phyloP scores from a whole-genome alignment of 2,888 invertebrate species.

The Drosophila paramelanica region DNA sequence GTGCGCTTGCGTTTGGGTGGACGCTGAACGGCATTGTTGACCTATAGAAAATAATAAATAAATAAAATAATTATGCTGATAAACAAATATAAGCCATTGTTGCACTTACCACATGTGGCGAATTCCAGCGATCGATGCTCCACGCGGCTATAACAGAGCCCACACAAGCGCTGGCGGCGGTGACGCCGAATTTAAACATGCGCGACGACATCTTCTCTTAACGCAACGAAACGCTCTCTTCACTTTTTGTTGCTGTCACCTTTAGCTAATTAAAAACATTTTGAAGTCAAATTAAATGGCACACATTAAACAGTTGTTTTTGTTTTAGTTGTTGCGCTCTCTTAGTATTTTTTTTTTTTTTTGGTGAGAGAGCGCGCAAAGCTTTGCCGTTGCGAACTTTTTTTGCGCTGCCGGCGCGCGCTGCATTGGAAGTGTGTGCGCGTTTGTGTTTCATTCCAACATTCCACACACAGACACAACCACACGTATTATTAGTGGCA shows the following conservation, averaged over 20 bases:
- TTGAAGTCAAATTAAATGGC: slow-evolving; percentile 13
- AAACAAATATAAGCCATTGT: no score
- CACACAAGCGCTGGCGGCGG: slow-evolving; percentile 83
- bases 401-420: slow-evolving; percentile 35
- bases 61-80: no score
- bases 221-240: slow-evolving; percentile 25
- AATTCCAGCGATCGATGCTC: slow-evolving; percentile 80
- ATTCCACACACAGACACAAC: slow-evolving; percentile 23
- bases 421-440: slow-evolving; percentile 46
- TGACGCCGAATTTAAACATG: slow-evolving; percentile 83
- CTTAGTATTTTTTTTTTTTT: slow-evolving; percentile 12
- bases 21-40: slow-evolving; percentile 78
- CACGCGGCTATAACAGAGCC: slow-evolving; percentile 83
- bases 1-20: slow-evolving; percentile 88
- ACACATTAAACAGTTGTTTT: not conserved
- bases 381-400: slow-evolving; percentile 56
- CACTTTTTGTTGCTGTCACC: slow-evolving; percentile 3
- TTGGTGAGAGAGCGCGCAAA: slow-evolving; percentile 14
- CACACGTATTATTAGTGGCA: not conserved
- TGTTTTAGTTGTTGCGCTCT: slow-evolving; percentile 1
- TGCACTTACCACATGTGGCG: slow-evolving; percentile 71
- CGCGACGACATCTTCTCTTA: slow-evolving; percentile 82
- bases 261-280: slow-evolving; percentile 26
- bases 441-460: slow-evolving; percentile 42
- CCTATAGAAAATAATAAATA: slow-evolving; percentile 56